Percentiles rank a stretch among this genome's conserved stretches.
Evolutionary conservation across 2,113 vertebrate species (phyloP).

Genomic region (Salvator merianae): DNA sequence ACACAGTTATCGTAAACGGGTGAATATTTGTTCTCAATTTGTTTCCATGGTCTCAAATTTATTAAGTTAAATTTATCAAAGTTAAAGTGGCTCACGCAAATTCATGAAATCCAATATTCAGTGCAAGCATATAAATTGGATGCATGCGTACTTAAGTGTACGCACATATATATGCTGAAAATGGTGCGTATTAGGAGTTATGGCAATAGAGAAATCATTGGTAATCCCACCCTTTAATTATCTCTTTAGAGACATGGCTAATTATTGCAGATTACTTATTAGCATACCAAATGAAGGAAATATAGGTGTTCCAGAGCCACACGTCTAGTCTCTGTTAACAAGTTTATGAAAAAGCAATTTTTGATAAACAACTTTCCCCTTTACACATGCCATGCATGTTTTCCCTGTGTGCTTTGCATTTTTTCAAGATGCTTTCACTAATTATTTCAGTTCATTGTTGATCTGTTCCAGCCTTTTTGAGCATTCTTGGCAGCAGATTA

Average conservation of each 20-base stretch:
- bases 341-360: background rate
- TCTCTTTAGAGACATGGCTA: background rate
- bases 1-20: too few species aligned
- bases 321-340: background rate
- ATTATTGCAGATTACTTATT: background rate
- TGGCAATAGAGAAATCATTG: background rate
- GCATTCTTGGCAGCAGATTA: background rate
- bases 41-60: too few species aligned
- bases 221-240: too few species aligned
- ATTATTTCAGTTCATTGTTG: background rate
- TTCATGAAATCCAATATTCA: background rate
- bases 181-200: background rate
- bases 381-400: background rate
- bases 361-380: too few species aligned
- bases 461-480: slow-evolving; percentile 7
- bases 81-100: too few species aligned
- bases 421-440: background rate
- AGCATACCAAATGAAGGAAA: background rate
- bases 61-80: too few species aligned
- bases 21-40: too few species aligned
- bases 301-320: too few species aligned
- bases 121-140: too few species aligned
- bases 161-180: background rate
- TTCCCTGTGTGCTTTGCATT: background rate
- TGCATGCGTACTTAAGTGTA: too few species aligned